Evolutionary conservation across 2,113 vertebrate species (phyloP).

Genomic region (Xiphophorus hellerii): DNA sequence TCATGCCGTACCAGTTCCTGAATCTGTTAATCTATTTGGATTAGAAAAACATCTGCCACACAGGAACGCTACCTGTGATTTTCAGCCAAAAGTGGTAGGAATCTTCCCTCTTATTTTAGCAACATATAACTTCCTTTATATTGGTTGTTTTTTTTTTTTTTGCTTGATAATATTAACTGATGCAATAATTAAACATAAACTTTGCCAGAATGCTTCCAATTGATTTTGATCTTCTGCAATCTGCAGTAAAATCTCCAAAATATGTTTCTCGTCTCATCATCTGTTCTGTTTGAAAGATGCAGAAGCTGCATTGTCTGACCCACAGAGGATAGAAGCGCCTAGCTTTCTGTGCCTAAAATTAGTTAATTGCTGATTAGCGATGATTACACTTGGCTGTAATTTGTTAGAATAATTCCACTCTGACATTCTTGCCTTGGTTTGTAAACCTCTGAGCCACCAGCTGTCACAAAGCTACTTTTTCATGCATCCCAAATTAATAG

Average conservation of each 20-base stretch:
- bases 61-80: not conserved
- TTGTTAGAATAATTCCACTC: slow-evolving; percentile 54
- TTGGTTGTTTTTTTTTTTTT: not conserved
- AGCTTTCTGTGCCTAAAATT: slow-evolving; percentile 41
- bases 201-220: slow-evolving; percentile 1
- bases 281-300: not conserved
- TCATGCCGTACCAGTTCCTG: slow-evolving; percentile 29
- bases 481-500: slow-evolving; percentile 72
- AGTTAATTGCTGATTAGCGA: slow-evolving; percentile 57
- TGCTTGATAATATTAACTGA: not conserved
- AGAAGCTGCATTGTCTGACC: not conserved
- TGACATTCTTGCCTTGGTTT: slow-evolving; percentile 51
- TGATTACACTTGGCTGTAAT: slow-evolving; percentile 33
- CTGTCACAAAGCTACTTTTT: slow-evolving; percentile 65
- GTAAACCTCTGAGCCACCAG: slow-evolving; percentile 55
- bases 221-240: too few species aligned
- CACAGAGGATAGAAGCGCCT: slow-evolving; percentile 25
- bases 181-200: not conserved
- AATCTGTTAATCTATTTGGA: slow-evolving; percentile 46
- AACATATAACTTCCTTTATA: not conserved
- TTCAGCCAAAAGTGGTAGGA: slow-evolving; percentile 35
- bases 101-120: not conserved
- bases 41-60: slow-evolving; percentile 54
- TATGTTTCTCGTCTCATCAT: not conserved
- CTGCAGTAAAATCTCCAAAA: too few species aligned